These are phyloP conservation scores for Oncorhynchus keta DNA, from an alignment of 2,113 vertebrate genomes.

Conservation along the genomic window DNA sequence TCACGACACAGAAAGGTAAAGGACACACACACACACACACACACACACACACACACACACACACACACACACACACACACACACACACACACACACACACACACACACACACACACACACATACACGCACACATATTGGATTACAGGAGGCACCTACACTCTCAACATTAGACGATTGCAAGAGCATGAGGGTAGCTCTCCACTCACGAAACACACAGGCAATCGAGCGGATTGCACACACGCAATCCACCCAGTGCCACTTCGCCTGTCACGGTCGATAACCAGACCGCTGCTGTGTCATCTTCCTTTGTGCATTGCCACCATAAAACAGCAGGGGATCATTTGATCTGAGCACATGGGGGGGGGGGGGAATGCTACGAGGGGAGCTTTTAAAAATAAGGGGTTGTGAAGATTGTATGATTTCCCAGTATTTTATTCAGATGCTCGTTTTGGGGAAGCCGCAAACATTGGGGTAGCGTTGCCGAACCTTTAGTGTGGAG, in stretches of 20 bases:
- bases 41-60: too few species aligned
- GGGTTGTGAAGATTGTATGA: not conserved
- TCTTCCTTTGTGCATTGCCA: not conserved
- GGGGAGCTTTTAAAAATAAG: not conserved
- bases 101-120: too few species aligned
- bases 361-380: not conserved
- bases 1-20: too few species aligned
- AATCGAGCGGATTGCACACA: not conserved
- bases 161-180: too few species aligned
- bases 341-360: not conserved
- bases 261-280: not conserved
- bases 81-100: too few species aligned
- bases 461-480: not conserved
- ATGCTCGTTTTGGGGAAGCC: not conserved
- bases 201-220: not conserved
- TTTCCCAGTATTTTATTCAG: constrained; percentile 15
- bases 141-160: too few species aligned
- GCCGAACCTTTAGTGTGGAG: not conserved
- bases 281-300: not conserved
- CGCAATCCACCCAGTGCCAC: not conserved
- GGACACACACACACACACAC: too few species aligned
- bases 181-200: not conserved
- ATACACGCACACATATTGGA: too few species aligned
- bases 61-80: too few species aligned
- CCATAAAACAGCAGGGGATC: not conserved